Base-by-base conservation (phyloP, 2,113 vertebrate species). In the Pituophis catenifer region DNA sequence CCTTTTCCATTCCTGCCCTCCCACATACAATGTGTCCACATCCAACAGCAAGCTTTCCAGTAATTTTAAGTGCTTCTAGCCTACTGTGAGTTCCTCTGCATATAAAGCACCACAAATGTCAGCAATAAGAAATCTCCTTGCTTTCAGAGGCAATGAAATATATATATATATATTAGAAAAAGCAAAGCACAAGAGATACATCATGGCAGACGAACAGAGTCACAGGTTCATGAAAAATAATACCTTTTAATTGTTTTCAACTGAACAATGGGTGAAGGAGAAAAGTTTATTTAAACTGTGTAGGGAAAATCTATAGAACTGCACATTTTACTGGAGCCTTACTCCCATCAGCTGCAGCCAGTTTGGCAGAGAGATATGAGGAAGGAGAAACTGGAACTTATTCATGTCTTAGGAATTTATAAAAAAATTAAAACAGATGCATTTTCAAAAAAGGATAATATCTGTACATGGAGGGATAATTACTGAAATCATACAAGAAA, bases 21-120 rank as follows among this genome's bases (percentile, higher is more conserved):
- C 91, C 53, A 52, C 89, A 85, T 92, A 89, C 54, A 23, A 33
- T 59, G 38, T n/a, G 29, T 55, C 89, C 24, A 29, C 29, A 38
- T 81, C 55, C 89, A 75, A 21, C 75, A 38, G 89, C n/a, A 86
- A 38, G 13, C 75, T 90, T 94, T 94, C 54, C 13, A 65, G 70
- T 12, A 9, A 2, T 91, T n/a, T 89, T 17, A 44, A 5, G 3
- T 85, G 91, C 92, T 33, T 53, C 9, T 3, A 62, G 89, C 93
- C 86, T 93, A 53, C 0, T 0, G 65, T 6, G 86, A 86, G 15
- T 24, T 89, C 38, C 70, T 13, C n/a, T 0, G 54, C 29, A 10
- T 85, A 70, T 17, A 24, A 50, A 15, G 4, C 55, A 88, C 52
- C 13, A 11, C 5, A 65, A 21, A 1, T 8, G 2, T 44, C 91